These are phyloP conservation scores for Aotus griseimembra DNA, from an alignment of 2,797 vertebrate species.

Conservation along the genomic window DNA sequence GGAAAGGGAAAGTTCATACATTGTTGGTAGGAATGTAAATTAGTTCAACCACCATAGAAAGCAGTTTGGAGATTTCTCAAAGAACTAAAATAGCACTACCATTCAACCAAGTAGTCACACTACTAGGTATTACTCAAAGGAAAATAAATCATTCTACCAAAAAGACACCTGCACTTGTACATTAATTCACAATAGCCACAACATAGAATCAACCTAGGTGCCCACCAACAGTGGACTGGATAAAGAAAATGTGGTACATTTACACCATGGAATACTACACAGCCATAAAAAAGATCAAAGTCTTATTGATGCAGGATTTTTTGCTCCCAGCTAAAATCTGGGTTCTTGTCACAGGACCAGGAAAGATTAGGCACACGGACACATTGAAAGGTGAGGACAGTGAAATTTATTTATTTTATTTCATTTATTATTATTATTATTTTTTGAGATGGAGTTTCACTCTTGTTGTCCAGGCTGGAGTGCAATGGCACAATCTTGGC, in stretches of 20 bases:
- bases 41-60: not conserved
- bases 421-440: not conserved
- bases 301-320: not conserved
- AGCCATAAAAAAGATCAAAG: not conserved
- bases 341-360: not conserved
- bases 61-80: not conserved
- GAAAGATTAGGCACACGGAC: not conserved
- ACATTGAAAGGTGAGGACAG: not conserved
- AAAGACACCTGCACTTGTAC: not conserved
- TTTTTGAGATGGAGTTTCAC: not conserved
- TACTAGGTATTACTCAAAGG: not conserved
- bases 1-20: not conserved
- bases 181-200: not conserved
- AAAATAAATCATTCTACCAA: not conserved
- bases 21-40: not conserved
- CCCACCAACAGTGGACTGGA: not conserved
- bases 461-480: not conserved
- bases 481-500: not conserved
- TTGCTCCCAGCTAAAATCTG: not conserved
- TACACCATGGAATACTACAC: not conserved
- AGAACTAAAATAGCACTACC: not conserved
- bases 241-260: not conserved
- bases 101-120: not conserved
- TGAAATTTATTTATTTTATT: not conserved
- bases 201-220: not conserved